Base-by-base conservation (phyloP, 2,113 vertebrate genomes). In the Microtus oregoni region DNA sequence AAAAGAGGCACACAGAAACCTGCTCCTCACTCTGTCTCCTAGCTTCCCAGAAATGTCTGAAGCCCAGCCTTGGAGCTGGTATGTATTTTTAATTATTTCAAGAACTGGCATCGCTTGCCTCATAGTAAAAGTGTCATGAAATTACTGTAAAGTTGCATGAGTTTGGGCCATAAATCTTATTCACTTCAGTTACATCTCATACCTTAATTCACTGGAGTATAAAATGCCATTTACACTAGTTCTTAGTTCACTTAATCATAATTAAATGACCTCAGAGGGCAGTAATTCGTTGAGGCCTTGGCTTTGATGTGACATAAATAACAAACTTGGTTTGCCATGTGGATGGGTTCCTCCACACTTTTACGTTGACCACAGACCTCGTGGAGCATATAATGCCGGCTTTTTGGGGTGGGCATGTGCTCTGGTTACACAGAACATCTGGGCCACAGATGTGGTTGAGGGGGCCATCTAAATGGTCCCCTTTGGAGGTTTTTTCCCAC, bases 291-390 rank as follows among this genome's bases (percentile, higher is more conserved):
- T 52, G 97, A 97, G 96, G 92, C 92, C 93, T 93, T 98, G 95
- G 95, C 98, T 99, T 99, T 98, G 98, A 99, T 98, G 98, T 98
- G 98, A 98, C 98, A 98, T 97, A 98, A 98, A 98, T 98, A 98
- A 98, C 98, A 98, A 98, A 98, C 98, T 96, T 96, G 94, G 96
- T 98, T 98, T 95, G 98, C 98, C 96, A 97, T 97, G 96, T 94
- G 91, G 92, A 98, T 95, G 95, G 96, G 95, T 98, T 98, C 96
- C 96, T 96, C 92, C 96, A 98, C 92, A 95, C 96, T 97, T 98
- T 97, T 98, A 97, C 97, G 94, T 97, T 98, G 97, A 94, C 95
- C 98, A 86, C 90, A 96, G 96, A 97, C 97, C 96, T 97, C 14
- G 73, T 96, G 68, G 94, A 98, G 95, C 97, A 97, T 96, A 98